phyloP scores from a whole-genome alignment of 2,888 invertebrate genomes.

The Scaeva pyrastri region DNA sequence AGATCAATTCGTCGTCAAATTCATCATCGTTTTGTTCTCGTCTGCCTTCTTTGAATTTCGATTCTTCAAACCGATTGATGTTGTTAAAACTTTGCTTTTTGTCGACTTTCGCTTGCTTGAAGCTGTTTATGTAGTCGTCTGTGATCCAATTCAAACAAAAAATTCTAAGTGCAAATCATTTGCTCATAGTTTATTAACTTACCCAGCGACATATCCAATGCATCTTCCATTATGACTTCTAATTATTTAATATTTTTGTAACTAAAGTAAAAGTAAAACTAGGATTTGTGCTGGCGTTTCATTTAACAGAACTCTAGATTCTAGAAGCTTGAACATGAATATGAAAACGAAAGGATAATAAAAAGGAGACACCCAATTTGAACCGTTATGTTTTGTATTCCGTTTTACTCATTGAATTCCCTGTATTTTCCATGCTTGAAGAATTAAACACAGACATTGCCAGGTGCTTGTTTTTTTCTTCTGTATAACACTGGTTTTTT shows the following conservation, averaged over 20 bases:
- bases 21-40: slow-evolving; percentile 47
- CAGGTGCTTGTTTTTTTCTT: too few relatives aligned
- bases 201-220: slow-evolving; percentile 71
- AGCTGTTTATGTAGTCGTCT: slow-evolving; percentile 70
- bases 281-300: neutral
- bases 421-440: neutral
- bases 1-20: slow-evolving; percentile 25
- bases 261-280: neutral
- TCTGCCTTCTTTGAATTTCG: slow-evolving; percentile 66
- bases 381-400: slow-evolving; percentile 28
- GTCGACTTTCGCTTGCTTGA: neutral
- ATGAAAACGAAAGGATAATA: neutral
- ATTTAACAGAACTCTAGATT: neutral
- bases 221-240: slow-evolving; percentile 21
- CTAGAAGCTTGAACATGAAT: neutral
- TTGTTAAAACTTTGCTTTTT: neutral
- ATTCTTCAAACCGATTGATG: slow-evolving; percentile 29
- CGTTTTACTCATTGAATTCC: neutral
- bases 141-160: neutral
- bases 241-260: neutral
- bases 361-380: neutral
- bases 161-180: neutral
- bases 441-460: neutral
- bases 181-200: neutral
- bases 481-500: too few relatives aligned